Conservation (phyloP, 2,113 vertebrate genomes). For the Nesogale talazaci region DNA sequence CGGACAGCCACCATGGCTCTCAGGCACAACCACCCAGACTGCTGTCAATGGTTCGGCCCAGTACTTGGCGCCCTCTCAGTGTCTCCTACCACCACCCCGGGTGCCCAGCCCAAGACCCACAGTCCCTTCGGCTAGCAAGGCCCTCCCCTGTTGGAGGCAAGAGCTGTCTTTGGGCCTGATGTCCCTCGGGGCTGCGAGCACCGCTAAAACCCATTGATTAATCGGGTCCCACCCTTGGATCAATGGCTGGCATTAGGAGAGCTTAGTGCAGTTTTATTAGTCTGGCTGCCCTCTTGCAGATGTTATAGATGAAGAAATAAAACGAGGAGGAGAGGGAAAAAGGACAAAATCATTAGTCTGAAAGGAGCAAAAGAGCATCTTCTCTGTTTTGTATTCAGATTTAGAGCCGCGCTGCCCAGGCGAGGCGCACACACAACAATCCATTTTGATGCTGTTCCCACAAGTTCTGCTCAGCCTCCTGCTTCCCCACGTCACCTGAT, state of each 20-base stretch:
- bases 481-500: slow-evolving; percentile 57
- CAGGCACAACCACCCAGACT: neutral
- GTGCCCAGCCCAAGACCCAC: neutral
- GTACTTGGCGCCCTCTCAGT: neutral
- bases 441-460: slow-evolving; percentile 70
- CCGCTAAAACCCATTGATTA: slow-evolving; percentile 69
- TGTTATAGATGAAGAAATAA: slow-evolving; percentile 78
- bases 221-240: slow-evolving; percentile 74
- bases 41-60: neutral
- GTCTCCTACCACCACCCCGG: neutral
- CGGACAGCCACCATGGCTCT: neutral
- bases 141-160: neutral
- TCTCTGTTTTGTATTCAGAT: slow-evolving; percentile 75
- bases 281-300: slow-evolving; percentile 61
- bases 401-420: slow-evolving; percentile 41
- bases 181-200: slow-evolving; percentile 38
- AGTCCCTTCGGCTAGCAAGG: neutral
- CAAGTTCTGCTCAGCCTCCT: slow-evolving; percentile 62
- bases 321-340: slow-evolving; percentile 71
- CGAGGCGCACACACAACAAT: slow-evolving; percentile 47
- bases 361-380: slow-evolving; percentile 76
- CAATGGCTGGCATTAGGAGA: slow-evolving; percentile 72
- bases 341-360: slow-evolving; percentile 78
- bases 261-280: slow-evolving; percentile 68
- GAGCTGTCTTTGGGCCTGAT: slow-evolving; percentile 9